Conservation (phyloP, 2,888 invertebrate species). For the Stenodera caucasica region DNA sequence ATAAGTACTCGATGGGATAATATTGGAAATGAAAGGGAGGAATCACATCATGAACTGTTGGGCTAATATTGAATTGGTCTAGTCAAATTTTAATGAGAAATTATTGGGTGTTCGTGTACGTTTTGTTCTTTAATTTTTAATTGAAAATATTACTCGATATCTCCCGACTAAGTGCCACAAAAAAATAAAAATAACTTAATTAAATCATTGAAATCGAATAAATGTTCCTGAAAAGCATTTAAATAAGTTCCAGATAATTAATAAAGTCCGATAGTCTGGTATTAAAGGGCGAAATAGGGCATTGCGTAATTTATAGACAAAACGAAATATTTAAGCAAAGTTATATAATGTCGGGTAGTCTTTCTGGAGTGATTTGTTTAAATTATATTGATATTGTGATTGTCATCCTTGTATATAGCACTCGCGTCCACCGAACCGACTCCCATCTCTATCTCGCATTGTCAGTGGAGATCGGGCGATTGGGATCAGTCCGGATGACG, state of each 20-base stretch:
- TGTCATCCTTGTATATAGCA: neutral
- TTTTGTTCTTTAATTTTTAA: conserved; percentile 22
- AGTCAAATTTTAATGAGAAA: conserved; percentile 44
- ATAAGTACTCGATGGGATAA: neutral
- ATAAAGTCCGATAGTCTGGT: conserved; percentile 50
- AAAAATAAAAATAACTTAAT: conserved; percentile 21
- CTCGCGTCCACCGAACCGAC: too few relatives aligned
- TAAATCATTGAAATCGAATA: conserved; percentile 45
- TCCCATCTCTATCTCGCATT: too few relatives aligned
- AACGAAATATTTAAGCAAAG: too few relatives aligned
- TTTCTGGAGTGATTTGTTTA: conserved; percentile 39
- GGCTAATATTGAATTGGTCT: conserved; percentile 50
- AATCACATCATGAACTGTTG: conserved; percentile 44
- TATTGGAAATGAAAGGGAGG: conserved; percentile 27
- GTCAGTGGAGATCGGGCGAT: too few relatives aligned
- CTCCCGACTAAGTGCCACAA: conserved; percentile 57
- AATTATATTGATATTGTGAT: conserved; percentile 33
- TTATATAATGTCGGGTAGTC: conserved; percentile 52
- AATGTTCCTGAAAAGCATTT: conserved; percentile 60
- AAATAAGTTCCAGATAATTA: conserved; percentile 37
- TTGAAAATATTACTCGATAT: conserved; percentile 49
- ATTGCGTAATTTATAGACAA: conserved; percentile 32
- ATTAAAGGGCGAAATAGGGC: conserved; percentile 55
- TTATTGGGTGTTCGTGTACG: conserved; percentile 35
- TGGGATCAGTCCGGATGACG: too few relatives aligned